Base-by-base conservation (phyloP, 2,888 invertebrate species). In the Tribolium freemani region DNA sequence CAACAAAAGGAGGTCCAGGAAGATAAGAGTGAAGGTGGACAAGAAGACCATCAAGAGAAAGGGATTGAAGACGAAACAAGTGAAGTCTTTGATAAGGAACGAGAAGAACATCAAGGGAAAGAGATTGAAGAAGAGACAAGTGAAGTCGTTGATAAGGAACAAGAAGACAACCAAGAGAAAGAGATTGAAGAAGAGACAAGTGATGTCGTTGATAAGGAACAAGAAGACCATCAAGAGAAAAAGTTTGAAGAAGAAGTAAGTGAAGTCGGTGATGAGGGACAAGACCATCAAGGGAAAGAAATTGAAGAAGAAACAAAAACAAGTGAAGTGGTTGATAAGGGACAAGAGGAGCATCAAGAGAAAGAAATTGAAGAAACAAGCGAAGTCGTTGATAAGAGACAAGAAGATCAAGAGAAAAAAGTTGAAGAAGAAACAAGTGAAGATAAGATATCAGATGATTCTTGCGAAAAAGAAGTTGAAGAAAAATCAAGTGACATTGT, bases 271-370 rank as follows among this genome's bases (percentile, higher is more conserved):
- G 48, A 48, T 31, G 67, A 50, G 16, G 54, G 71, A n/a, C 75
- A 76, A 61, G 64, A 73, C 63, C 71, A 73, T 26, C 58, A 54
- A 51, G 67, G 64, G 13, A 72, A 51, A 45, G 53, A 60, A 60
- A 11, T 69, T 20, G 46, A 54, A 48, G 51, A 50, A 64, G 61
- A 64, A 30, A 54, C 61, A 54, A 38, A 64, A 30, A 54, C 61
- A 54, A 38, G 11, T n/a, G 53, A 9, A 16, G 64, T 31, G 1
- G 9, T 11, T 51, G 20, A 20, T 54, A 46, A 67, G 48, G 46
- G 20, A 38, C 30, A 50, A 51, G 51, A 46, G 5, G 45, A 63
- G 6, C 48, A 53, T n/a, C 60, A 69, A 5, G 67, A 64, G 44
- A 48, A 48, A 60, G 16, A 58, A 20, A 16, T n/a, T 45, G 16